Percentiles rank a stretch among this genome's conserved stretches.
Conservation (phyloP, 1,140 invertebrate species). For the Colletes gigas region DNA sequence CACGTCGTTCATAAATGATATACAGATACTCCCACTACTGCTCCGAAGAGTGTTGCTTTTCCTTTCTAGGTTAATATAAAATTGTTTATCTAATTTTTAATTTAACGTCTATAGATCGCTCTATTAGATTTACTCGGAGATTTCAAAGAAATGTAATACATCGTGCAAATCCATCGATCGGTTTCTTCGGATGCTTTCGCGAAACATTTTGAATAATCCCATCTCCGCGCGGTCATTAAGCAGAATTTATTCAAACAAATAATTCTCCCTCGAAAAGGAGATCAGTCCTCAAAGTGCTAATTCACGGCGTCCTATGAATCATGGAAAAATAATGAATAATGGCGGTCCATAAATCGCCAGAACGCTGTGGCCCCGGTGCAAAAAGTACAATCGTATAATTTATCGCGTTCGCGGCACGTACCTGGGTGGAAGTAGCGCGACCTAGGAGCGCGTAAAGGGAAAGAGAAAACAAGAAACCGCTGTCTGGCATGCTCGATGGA, state of each 20-base stretch:
- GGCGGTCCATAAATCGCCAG: slow-evolving; percentile 31
- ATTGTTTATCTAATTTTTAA: too few relatives aligned
- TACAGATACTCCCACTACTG: too few relatives aligned
- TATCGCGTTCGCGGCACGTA: slow-evolving; percentile 32
- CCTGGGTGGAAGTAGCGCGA: slow-evolving; percentile 26
- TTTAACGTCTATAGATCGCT: too few relatives aligned
- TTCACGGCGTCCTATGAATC: slow-evolving; percentile 20
- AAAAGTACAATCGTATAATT: slow-evolving; percentile 46
- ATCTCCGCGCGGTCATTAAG: neutral
- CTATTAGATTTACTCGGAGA: too few relatives aligned
- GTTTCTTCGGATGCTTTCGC: neutral
- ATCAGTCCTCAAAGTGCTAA: slow-evolving; percentile 11
- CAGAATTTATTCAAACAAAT: neutral
- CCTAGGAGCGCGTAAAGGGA: neutral
- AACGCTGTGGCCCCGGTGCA: slow-evolving; percentile 9
- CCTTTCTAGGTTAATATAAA: too few relatives aligned
- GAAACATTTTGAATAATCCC: neutral
- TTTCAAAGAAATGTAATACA: too few relatives aligned
- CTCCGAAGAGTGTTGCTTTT: too few relatives aligned
- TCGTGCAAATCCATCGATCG: neutral
- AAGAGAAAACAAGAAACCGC: slow-evolving; percentile 44
- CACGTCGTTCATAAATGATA: too few relatives aligned
- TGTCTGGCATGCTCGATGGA: slow-evolving; percentile 42
- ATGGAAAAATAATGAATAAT: slow-evolving; percentile 28
- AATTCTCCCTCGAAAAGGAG: neutral